Evolutionary conservation across 1,140 invertebrate species (phyloP), one percentile per base, ranked within the genome.

Genomic region (Panonychus citri): DNA sequence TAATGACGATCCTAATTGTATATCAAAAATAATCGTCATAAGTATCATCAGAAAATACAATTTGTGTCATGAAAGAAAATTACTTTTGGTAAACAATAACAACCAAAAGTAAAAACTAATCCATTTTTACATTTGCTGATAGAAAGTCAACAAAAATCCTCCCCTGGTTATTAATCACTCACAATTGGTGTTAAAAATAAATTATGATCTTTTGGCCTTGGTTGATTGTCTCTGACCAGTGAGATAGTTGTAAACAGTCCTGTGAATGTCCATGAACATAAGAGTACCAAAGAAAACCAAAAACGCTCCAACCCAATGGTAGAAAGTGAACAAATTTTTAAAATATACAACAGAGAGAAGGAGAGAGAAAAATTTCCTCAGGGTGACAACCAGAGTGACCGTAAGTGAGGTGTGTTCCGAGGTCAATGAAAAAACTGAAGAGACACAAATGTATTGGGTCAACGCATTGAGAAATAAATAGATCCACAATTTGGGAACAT

Each of bases 271-370:
- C 1, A 83, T 82, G 66, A 96, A 97, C 53, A 96, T 78, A 24
- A 94, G 67, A 8, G 91, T 97, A 7, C 94, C 93, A 26, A 78
- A 66, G 69, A 98, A 98, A 1, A 98, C 91, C 39, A 91, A 69
- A 7, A 78, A 57, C 0, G 93, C 89, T 25, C 91, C 93, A 46
- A 87, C 64, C 90, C 93, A 97, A 67, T 98, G 94, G 49, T 76
- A 76, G 0, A 81, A 3, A 0, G 90, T 96, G 66, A 98, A 98
- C 3, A 82, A 79, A 74, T 98, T 97, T 59, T 81, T 73, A 68
- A 98, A 98, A 67, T 94, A 97, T 39, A 88, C 64, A 63, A 98
- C 94, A 2, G 93, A 97, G 66, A 98, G 83, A 19, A 98, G 69
- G 43, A 98, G 71, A 12, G 89, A 94, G 7, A 88, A 73, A 67